Conservation (phyloP, 2,888 invertebrate species). For the Spisula subtruncata region DNA sequence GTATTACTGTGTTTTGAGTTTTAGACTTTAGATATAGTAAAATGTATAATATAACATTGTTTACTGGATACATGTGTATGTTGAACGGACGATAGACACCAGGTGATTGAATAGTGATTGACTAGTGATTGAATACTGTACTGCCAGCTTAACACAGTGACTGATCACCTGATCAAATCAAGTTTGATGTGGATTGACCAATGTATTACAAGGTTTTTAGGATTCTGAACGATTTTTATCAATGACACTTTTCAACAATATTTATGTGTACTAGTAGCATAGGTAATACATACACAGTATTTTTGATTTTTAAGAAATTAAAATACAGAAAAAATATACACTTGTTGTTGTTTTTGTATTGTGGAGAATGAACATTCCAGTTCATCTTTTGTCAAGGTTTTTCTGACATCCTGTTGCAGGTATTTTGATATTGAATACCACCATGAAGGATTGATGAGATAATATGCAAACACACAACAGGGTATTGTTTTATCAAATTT, state of each 20-base stretch:
- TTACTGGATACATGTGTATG: background rate
- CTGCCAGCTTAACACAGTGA: conserved; percentile 15
- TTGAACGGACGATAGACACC: background rate
- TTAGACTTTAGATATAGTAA: conserved; percentile 11
- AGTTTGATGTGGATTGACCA: background rate
- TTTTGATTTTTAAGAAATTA: conserved; percentile 57
- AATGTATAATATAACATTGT: background rate
- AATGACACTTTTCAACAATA: conserved; percentile 23
- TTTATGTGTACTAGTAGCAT: conserved; percentile 52
- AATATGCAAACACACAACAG: too few relatives aligned
- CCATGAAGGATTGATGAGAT: too few relatives aligned
- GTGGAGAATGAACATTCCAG: too few relatives aligned
- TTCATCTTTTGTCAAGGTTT: too few relatives aligned
- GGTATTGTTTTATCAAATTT: too few relatives aligned
- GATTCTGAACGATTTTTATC: background rate
- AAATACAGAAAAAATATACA: conserved; percentile 36
- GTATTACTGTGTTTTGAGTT: conserved; percentile 7
- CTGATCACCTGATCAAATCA: background rate
- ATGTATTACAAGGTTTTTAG: background rate
- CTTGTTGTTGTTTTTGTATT: conserved; percentile 32
- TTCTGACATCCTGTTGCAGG: too few relatives aligned
- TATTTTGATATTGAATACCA: too few relatives aligned
- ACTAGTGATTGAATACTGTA: conserved; percentile 16
- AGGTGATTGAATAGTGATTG: background rate
- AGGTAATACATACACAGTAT: conserved; percentile 58